These are phyloP conservation scores for Sipha flava DNA, from an alignment of 1,140 invertebrate species.

Conservation along the genomic window DNA sequence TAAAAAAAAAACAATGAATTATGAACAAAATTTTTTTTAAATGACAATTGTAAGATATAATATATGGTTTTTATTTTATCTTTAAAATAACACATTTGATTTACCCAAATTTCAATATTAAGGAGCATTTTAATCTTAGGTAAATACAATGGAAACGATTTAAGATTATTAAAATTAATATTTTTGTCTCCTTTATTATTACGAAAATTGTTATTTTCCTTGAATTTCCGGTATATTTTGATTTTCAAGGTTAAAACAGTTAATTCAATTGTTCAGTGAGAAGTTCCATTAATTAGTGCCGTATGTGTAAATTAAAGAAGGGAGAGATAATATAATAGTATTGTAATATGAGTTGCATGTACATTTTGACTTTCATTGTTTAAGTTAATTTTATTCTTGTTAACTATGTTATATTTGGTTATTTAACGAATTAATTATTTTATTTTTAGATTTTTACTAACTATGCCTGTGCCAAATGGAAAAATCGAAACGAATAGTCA, in stretches of 20 bases:
- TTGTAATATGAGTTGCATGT: not conserved
- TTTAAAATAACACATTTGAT: too few relatives aligned
- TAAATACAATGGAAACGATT: not conserved
- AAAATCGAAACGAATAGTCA: not conserved
- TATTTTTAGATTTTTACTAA: not conserved
- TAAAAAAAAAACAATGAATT: too few relatives aligned
- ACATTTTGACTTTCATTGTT: not conserved
- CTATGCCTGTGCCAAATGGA: slow-evolving; percentile 2
- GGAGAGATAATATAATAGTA: not conserved
- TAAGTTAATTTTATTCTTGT: not conserved
- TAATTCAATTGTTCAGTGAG: not conserved
- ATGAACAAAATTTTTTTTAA: too few relatives aligned
- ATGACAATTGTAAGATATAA: too few relatives aligned
- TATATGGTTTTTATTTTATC: too few relatives aligned
- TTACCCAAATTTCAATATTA: too few relatives aligned
- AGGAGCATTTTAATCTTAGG: not conserved
- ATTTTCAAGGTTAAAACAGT: not conserved
- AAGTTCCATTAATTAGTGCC: not conserved
- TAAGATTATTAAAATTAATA: not conserved
- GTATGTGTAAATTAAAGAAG: not conserved
- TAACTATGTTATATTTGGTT: not conserved
- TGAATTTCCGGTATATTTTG: not conserved
- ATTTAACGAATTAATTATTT: not conserved
- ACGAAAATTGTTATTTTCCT: not conserved
- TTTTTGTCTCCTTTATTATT: not conserved